Evolutionary conservation across 2,113 vertebrate genomes (phyloP).

Genomic region (Melanotaenia duboulayi): DNA sequence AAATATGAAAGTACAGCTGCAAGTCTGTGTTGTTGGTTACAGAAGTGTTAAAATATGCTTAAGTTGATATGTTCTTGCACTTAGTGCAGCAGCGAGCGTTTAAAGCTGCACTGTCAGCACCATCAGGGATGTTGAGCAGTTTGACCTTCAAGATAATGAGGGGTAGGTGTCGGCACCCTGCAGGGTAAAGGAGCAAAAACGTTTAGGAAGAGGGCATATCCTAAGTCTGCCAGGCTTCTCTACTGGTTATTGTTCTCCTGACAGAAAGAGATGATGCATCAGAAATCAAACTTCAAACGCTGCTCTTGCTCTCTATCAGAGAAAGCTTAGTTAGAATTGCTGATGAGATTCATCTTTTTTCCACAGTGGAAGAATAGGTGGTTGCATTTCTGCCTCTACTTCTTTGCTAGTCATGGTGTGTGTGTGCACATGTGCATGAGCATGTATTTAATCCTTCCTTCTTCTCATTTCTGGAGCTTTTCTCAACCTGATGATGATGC

Average conservation of each 20-base stretch:
- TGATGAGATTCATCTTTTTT: slow-evolving; percentile 9
- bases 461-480: slow-evolving; percentile 10
- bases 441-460: neutral
- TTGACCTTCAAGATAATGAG: slow-evolving; percentile 47
- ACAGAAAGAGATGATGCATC: slow-evolving; percentile 17
- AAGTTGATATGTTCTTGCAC: slow-evolving; percentile 1
- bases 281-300: slow-evolving; percentile 18
- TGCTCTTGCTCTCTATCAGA: neutral
- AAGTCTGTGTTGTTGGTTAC: neutral
- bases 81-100: neutral
- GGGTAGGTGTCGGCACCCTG: slow-evolving; percentile 7
- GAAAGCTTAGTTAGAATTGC: neutral
- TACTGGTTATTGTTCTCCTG: neutral
- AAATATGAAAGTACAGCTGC: neutral
- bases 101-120: slow-evolving; percentile 8
- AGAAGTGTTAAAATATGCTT: neutral
- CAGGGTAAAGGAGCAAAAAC: neutral
- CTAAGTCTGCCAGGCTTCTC: neutral
- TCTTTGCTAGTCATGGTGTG: too few species aligned
- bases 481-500: slow-evolving; percentile 22
- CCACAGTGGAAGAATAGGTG: neutral
- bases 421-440: neutral
- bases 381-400: neutral
- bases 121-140: slow-evolving; percentile 24
- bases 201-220: neutral